A percentile compares a stretch with the other conserved stretches of the same genome.
Conservation (phyloP, 2,888 invertebrate species). For the Drosophila buzzatii region DNA sequence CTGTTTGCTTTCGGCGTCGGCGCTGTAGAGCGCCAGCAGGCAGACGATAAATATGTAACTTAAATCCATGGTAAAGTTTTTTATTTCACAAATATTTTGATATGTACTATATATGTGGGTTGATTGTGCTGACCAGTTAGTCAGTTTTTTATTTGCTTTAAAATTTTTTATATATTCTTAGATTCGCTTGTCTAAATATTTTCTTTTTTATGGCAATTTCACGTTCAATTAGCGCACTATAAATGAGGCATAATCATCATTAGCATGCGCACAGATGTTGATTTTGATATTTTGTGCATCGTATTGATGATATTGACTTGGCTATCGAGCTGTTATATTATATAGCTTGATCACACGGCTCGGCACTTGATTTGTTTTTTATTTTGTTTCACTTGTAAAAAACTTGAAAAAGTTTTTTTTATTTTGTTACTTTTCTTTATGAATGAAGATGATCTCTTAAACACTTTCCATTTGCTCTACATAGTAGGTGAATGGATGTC, state of each 20-base stretch:
- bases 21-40: conserved; percentile 81
- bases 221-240: conserved; percentile 84
- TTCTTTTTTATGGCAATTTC: conserved; percentile 75
- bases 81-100: conserved; percentile 42
- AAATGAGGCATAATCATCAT: conserved; percentile 73
- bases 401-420: conserved; percentile 38
- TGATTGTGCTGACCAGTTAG: conserved; percentile 30
- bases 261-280: conserved; percentile 57
- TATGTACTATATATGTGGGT: conserved; percentile 9
- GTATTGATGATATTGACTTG: conserved; percentile 33
- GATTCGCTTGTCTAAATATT: conserved; percentile 50
- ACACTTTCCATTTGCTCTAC: conserved; percentile 58
- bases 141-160: conserved; percentile 35
- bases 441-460: conserved; percentile 33
- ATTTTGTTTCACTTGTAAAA: conserved; percentile 42
- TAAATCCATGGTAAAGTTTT: conserved; percentile 82
- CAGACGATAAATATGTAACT: conserved; percentile 78
- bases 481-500: conserved; percentile 37
- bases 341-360: conserved; percentile 33
- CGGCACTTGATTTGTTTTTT: conserved; percentile 29
- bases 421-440: not conserved
- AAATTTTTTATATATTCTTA: conserved; percentile 12
- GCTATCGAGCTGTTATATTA: conserved; percentile 6
- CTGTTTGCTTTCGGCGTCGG: conserved; percentile 83
- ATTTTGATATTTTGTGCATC: conserved; percentile 58